Evolutionary conservation across 2,113 vertebrate species (phyloP).

Genomic region (Gobius niger): DNA sequence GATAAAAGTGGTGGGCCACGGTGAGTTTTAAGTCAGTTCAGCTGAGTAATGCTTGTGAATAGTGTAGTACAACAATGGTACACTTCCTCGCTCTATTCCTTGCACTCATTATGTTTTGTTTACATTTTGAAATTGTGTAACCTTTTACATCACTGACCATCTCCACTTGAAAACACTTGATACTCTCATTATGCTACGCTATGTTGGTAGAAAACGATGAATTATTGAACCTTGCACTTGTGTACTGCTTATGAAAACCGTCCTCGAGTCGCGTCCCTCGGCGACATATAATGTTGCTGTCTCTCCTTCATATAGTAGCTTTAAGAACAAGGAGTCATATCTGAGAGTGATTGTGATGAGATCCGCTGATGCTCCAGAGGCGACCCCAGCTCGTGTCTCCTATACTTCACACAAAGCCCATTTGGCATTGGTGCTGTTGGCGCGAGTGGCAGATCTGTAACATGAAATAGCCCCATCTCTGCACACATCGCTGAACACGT

Average conservation of each 20-base stretch:
- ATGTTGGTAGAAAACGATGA: too few relatives aligned
- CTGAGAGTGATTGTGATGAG: conserved; percentile 60
- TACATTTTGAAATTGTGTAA: neutral
- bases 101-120: neutral
- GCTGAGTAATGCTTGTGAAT: too few relatives aligned
- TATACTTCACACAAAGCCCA: conserved; percentile 60
- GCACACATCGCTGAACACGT: conserved; percentile 68
- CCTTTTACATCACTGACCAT: too few relatives aligned
- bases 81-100: too few relatives aligned
- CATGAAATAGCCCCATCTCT: conserved; percentile 72
- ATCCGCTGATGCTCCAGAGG: conserved; percentile 56
- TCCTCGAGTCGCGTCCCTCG: conserved; percentile 39
- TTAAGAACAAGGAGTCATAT: conserved; percentile 49
- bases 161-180: too few relatives aligned
- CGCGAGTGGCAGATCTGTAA: conserved; percentile 69
- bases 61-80: too few relatives aligned
- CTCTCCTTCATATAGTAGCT: conserved; percentile 46
- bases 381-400: conserved; percentile 59
- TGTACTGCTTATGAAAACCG: conserved; percentile 28
- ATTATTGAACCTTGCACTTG: neutral
- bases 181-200: too few relatives aligned
- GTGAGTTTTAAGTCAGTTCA: too few relatives aligned
- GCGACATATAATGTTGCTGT: conserved; percentile 32
- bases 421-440: conserved; percentile 63
- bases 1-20: too few relatives aligned